Evolutionary conservation across 2,888 invertebrate species (phyloP).

Genomic region (Pediacus dermestoides): DNA sequence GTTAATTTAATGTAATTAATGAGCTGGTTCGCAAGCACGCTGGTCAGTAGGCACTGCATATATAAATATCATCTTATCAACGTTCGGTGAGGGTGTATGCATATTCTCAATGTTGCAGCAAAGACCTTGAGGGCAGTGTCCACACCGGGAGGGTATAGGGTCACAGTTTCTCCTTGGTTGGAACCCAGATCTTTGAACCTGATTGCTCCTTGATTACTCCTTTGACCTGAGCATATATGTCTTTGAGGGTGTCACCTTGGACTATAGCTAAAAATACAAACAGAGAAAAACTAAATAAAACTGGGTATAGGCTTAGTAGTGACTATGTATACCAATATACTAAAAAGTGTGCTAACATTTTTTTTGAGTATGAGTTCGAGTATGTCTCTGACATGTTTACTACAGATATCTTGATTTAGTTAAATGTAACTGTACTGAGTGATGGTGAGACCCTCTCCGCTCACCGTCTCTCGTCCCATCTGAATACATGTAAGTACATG

Average conservation of each 20-base stretch:
- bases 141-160: constrained; percentile 60
- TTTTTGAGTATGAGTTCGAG: too few relatives aligned
- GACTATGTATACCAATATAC: too few relatives aligned
- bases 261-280: constrained; percentile 79
- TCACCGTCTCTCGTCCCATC: too few relatives aligned
- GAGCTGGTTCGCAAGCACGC: constrained; percentile 41
- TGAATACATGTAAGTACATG: too few relatives aligned
- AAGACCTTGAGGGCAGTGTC: constrained; percentile 56
- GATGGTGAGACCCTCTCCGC: too few relatives aligned
- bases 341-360: too few relatives aligned
- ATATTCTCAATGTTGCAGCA: constrained; percentile 40
- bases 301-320: too few relatives aligned
- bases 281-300: constrained; percentile 8
- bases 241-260: constrained; percentile 95
- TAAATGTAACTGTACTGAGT: too few relatives aligned
- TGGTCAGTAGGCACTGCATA: constrained; percentile 36
- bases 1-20: constrained; percentile 30
- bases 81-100: too few relatives aligned
- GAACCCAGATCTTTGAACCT: constrained; percentile 95
- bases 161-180: constrained; percentile 93
- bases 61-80: constrained; percentile 22
- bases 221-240: constrained; percentile 93
- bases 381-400: too few relatives aligned
- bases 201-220: constrained; percentile 93
- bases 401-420: too few relatives aligned